Conservation (phyloP, 2,888 invertebrate genomes). For the Apoda limacodes region DNA sequence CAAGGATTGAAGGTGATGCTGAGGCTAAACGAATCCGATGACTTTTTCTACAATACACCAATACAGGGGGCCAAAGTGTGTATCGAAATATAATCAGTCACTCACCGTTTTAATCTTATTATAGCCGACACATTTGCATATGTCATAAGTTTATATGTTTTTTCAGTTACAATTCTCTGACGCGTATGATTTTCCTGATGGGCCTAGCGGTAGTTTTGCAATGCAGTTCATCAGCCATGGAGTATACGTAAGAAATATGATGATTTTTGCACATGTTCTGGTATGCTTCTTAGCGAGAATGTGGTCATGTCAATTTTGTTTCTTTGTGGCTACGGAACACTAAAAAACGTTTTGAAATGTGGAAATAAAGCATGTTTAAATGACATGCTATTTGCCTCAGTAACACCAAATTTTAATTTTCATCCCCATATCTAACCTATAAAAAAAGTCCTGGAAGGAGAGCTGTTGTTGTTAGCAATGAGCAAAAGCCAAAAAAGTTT, state of each 20-base stretch:
- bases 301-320: background rate
- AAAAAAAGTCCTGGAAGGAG: too few species aligned
- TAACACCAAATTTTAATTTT: too few species aligned
- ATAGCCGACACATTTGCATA: background rate
- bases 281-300: slow-evolving; percentile 6
- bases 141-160: slow-evolving; percentile 6
- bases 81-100: slow-evolving; percentile 1
- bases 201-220: slow-evolving; percentile 63
- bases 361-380: too few species aligned
- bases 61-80: slow-evolving; percentile 59
- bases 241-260: slow-evolving; percentile 36
- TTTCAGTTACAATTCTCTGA: slow-evolving; percentile 67
- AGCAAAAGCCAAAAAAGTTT: too few species aligned
- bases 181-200: slow-evolving; percentile 69
- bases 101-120: slow-evolving; percentile 3
- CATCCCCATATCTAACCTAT: too few species aligned
- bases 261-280: slow-evolving; percentile 7
- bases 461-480: too few species aligned
- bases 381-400: too few species aligned
- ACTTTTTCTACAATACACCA: slow-evolving; percentile 60
- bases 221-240: slow-evolving; percentile 53
- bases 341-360: too few species aligned
- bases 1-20: slow-evolving; percentile 51
- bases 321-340: too few species aligned
- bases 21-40: slow-evolving; percentile 48